Evolutionary conservation across 2,797 vertebrate species (phyloP), one percentile per base, ranked within the genome.

Genomic region (Austrolebias charrua): DNA sequence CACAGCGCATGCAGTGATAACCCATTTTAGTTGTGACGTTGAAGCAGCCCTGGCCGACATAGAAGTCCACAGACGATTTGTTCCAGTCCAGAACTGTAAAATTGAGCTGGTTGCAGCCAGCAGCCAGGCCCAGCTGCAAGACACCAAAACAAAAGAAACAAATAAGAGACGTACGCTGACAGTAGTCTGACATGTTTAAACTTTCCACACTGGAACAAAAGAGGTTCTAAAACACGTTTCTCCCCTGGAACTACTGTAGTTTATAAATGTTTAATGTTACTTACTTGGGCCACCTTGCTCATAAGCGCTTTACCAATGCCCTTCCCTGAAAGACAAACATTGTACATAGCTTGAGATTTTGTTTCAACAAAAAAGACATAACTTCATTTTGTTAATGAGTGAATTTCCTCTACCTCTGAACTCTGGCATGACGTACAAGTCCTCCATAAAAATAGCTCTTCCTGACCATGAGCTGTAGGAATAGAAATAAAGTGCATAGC

Each of bases 361-460:
- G 1, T 33, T 20, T 24, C 24, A 29, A 47, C 4, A 15, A 14
- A 29, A 12, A 18, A 0, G 0, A 2, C 49, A 3, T 15, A 54
- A 16, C 3, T 1, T 6, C 1, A 15, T 14, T 43, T 4, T 6
- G 0, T 24, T 38, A 51, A 13, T 29, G 5, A 54, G 18, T 9
- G 1, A 0, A 2, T 24, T 19, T 76, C 95, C 95, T 24, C n/a
- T 76, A 95, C 95, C 93, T 89, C 92, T 89, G 77, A 93, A 95
- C 53, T 94, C 91, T 0, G 94, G 92, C 89, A 92, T 95, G 68
- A 96, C 93, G 1, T 94, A 96, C 46, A 96, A 62, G 62, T 95
- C 94, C 78, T 95, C 93, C 90, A 95, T 90, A 35, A 91, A 95
- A 55, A 95, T 14, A 2, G 69, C 81, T 35, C 91, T 80, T 16